Base-by-base conservation (phyloP, 2,113 vertebrate genomes). In the Phylloscopus whistleri region DNA sequence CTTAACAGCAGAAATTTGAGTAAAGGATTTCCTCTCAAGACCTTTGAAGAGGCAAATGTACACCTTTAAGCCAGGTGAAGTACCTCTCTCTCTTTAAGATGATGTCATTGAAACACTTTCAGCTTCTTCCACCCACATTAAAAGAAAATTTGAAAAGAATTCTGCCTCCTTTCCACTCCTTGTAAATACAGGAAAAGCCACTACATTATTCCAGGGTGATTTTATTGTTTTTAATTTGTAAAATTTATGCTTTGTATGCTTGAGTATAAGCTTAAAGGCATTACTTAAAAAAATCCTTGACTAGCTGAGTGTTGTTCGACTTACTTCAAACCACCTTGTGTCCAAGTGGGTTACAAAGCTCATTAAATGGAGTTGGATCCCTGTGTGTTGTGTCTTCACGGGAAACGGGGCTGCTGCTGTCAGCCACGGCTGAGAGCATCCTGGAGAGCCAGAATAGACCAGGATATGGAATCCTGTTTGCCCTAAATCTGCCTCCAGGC, bases 281-380 rank as follows among this genome's bases (percentile, higher is more conserved):
- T 87, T 95, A 81, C 93, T 95, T 95, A 19, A 96, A 84, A 60
- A 64, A 48, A 62, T 63, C 67, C 78, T 94, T 90, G 87, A 90
- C 74, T 93, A 77, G 95, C 33, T 93, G 84, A 52, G 87, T 90
- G 82, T 94, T 91, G 72, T 95, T 94, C 5, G 1, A 86, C 72
- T 94, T 90, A 20, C 28, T 94, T 94, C 93, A 87, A 88, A 91
- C 48, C 85, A 80, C 79, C 92, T 92, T 88, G 75, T 96, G 90
- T 95, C 92, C 82, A 44, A 90, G 74, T 91, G 94, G 18, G 7
- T 96, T 85, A 83, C 9, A 5, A 63, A 93, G 88, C 78, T 94
- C 88, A 95, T 96, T 97, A 96, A 95, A 95, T 86, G 63, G 67
- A 93, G 85, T 94, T 92, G 93, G 96, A 85, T 93, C 82, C 88